Evolutionary conservation across 2,888 invertebrate species (phyloP).

Genomic region (Drosophila subsilvestris): DNA sequence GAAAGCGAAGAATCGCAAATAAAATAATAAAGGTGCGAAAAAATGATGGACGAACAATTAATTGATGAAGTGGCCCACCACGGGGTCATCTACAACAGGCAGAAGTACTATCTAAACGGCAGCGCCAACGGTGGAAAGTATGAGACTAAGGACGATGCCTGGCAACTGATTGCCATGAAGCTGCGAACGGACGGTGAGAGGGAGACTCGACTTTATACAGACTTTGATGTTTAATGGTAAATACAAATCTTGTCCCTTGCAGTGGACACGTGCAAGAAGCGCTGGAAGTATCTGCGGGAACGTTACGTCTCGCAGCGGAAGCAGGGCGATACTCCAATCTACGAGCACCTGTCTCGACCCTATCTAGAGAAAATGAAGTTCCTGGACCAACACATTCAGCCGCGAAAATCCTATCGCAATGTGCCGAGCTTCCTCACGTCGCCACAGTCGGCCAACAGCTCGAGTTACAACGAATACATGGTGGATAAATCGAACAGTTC

Average conservation of each 20-base stretch:
- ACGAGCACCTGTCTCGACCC: conserved; percentile 84
- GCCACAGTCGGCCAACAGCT: conserved; percentile 81
- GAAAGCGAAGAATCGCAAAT: conserved; percentile 39
- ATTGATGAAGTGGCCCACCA: conserved; percentile 84
- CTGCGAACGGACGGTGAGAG: conserved; percentile 82
- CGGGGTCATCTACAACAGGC: conserved; percentile 84
- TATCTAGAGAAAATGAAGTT: conserved; percentile 84
- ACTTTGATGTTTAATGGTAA: background rate
- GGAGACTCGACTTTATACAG: background rate
- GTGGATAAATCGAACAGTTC: conserved; percentile 84
- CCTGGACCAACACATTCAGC: conserved; percentile 84
- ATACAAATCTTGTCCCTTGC: conserved; percentile 20
- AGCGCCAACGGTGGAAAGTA: conserved; percentile 78
- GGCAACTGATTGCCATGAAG: conserved; percentile 82
- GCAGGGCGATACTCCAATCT: conserved; percentile 83
- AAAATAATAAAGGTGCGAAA: conserved; percentile 34
- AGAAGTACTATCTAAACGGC: conserved; percentile 83
- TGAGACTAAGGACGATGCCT: conserved; percentile 84
- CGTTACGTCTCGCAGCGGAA: conserved; percentile 84
- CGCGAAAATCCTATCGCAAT: conserved; percentile 83
- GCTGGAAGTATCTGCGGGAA: conserved; percentile 84
- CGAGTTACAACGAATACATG: conserved; percentile 82
- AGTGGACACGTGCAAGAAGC: conserved; percentile 84
- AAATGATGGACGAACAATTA: conserved; percentile 84
- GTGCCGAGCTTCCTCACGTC: conserved; percentile 82